Percentiles rank a stretch among this genome's conserved stretches.
phyloP scores from a whole-genome alignment of 2,113 vertebrate species.

The Chelonoidis abingdonii region DNA sequence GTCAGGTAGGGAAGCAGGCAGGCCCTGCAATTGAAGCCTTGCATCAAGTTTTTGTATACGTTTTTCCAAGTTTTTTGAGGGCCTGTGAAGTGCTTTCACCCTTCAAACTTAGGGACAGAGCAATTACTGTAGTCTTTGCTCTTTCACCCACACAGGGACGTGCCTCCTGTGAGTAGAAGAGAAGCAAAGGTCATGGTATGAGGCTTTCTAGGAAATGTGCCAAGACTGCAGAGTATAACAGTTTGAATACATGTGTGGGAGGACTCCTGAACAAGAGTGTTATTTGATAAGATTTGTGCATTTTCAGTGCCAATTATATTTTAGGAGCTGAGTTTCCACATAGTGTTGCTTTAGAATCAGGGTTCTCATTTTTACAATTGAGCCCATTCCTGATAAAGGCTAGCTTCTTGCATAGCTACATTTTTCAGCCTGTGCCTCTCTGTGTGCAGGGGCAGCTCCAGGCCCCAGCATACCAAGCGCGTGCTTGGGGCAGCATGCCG shows the following conservation, averaged over 20 bases:
- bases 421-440: background rate
- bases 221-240: background rate
- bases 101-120: background rate
- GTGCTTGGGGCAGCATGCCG: too few relatives aligned
- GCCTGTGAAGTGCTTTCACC: background rate
- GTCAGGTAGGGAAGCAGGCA: background rate
- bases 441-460: too few relatives aligned
- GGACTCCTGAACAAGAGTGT: background rate
- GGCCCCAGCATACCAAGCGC: too few relatives aligned
- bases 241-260: background rate
- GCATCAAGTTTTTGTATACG: background rate
- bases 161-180: background rate
- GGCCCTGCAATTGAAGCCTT: background rate
- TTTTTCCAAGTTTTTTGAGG: background rate
- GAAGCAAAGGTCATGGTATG: background rate
- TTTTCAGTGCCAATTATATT: background rate
- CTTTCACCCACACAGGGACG: background rate
- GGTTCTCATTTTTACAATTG: background rate
- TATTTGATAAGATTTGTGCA: background rate
- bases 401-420: background rate
- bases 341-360: background rate
- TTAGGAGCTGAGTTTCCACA: background rate
- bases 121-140: background rate
- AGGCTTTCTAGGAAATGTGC: background rate
- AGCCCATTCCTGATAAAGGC: background rate